Conservation (phyloP, 2,113 vertebrate species). For the Anoura caudifer region DNA sequence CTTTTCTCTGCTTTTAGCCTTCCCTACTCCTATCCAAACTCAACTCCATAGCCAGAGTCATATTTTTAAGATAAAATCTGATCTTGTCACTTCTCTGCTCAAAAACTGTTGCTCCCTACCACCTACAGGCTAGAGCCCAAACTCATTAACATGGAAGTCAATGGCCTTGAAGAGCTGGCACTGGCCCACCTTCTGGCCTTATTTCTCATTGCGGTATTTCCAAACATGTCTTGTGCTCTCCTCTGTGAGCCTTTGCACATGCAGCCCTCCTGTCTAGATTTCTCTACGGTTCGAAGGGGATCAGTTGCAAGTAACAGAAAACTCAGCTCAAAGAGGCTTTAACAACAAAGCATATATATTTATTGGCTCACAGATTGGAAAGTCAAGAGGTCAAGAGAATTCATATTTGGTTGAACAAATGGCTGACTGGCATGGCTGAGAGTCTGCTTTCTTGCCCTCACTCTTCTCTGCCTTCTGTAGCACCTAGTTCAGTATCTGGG, state of each 20-base stretch:
- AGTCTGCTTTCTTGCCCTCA: not conserved
- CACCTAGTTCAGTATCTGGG: not conserved
- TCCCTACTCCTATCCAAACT: conserved; percentile 10
- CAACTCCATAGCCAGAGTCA: conserved; percentile 50
- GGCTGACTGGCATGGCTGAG: not conserved
- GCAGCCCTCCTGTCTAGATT: conserved; percentile 31
- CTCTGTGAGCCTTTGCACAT: not conserved
- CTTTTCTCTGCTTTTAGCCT: conserved; percentile 21
- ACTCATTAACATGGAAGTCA: conserved; percentile 73
- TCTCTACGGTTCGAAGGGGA: not conserved
- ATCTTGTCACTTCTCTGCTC: conserved; percentile 65
- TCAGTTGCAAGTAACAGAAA: conserved; percentile 10
- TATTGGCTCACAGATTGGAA: not conserved
- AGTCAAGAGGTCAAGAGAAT: conserved; percentile 19
- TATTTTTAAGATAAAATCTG: conserved; percentile 71
- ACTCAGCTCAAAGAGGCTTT: not conserved
- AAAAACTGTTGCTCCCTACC: conserved; percentile 62
- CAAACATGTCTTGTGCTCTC: conserved; percentile 13
- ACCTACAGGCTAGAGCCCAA: conserved; percentile 71
- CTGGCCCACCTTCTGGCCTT: conserved; percentile 63
- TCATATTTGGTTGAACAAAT: not conserved
- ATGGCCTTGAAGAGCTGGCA: conserved; percentile 66
- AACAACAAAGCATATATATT: not conserved
- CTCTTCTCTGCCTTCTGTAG: not conserved
- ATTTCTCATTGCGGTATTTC: conserved; percentile 60